These are phyloP conservation scores for Heliopora coerulea DNA, from an alignment of 92 coral and sea anemone genomes.

Conservation along the genomic window DNA sequence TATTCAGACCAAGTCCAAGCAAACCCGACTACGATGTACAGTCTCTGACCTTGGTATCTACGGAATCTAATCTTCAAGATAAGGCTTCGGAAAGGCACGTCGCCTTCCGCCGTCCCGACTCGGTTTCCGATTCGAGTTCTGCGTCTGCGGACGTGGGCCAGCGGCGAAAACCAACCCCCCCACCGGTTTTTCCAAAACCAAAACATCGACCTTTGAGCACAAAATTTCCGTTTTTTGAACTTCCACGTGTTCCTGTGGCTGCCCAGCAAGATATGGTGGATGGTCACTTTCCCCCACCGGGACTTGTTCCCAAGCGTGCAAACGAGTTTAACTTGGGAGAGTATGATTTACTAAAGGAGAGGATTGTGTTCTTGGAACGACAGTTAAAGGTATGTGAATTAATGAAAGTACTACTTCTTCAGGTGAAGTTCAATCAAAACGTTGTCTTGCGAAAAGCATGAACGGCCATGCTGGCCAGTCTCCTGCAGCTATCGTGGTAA, in stretches of 20 bases:
- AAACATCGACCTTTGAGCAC: slow-evolving; percentile 17
- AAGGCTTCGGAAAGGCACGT: slow-evolving; percentile 5
- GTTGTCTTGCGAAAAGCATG: too few species aligned
- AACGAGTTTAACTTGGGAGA: slow-evolving; percentile 85
- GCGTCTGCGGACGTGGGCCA: background rate
- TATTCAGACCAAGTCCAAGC: too few species aligned
- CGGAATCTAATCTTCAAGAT: background rate
- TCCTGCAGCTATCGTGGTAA: too few species aligned
- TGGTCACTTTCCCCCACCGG: slow-evolving; percentile 70
- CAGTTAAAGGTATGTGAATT: slow-evolving; percentile 80
- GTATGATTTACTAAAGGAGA: slow-evolving; percentile 79
- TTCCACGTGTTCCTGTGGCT: slow-evolving; percentile 30
- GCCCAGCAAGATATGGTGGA: slow-evolving; percentile 37
- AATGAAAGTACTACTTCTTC: too few species aligned
- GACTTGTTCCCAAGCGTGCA: slow-evolving; percentile 82
- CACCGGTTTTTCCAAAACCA: slow-evolving; percentile 38
- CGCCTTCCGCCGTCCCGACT: background rate
- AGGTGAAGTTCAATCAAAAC: too few species aligned
- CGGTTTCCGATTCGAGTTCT: slow-evolving; percentile 17
- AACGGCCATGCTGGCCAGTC: too few species aligned
- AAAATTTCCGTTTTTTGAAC: slow-evolving; percentile 10
- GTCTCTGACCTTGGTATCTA: background rate
- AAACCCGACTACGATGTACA: background rate
- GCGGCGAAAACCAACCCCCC: slow-evolving; percentile 10
- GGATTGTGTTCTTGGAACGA: slow-evolving; percentile 80